phyloP scores from a whole-genome alignment of 2,113 vertebrate species.

The Sula dactylatra region DNA sequence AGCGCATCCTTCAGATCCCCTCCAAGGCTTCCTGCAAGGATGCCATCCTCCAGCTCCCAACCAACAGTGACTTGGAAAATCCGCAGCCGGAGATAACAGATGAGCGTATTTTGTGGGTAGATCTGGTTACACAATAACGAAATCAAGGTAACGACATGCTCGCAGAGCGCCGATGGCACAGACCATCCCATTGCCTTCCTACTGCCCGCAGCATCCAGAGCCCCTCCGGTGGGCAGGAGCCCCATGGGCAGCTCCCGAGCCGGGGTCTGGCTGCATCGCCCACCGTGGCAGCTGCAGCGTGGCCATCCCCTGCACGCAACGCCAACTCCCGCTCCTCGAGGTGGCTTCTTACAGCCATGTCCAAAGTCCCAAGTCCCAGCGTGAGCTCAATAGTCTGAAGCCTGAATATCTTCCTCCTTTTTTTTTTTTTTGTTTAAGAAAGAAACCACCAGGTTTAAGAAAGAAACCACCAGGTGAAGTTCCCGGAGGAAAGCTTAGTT shows the following conservation, averaged over 20 bases:
- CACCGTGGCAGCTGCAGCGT: accelerated
- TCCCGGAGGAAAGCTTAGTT: neutral
- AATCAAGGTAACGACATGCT: neutral
- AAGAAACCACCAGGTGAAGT: neutral
- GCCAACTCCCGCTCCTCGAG: neutral
- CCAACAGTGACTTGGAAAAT: neutral
- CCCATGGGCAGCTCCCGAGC: accelerated
- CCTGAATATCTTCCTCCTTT: neutral
- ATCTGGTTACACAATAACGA: neutral
- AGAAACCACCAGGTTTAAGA: neutral
- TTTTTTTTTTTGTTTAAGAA: neutral
- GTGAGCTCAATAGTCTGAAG: neutral
- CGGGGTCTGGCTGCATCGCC: neutral
- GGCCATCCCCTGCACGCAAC: accelerated
- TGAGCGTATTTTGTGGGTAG: neutral
- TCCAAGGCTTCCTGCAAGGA: neutral
- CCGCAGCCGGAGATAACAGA: neutral
- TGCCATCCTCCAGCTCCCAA: accelerated
- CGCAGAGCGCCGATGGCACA: accelerated
- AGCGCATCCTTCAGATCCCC: neutral
- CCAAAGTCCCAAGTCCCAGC: neutral
- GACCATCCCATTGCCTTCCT: neutral
- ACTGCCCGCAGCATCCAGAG: accelerated
- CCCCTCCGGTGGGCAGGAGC: neutral
- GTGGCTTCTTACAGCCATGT: neutral